Percentiles rank a stretch among this genome's conserved stretches.
These are phyloP conservation scores for Clarias batrachus DNA, from an alignment of 2,113 vertebrate genomes.

Conservation along the genomic window DNA sequence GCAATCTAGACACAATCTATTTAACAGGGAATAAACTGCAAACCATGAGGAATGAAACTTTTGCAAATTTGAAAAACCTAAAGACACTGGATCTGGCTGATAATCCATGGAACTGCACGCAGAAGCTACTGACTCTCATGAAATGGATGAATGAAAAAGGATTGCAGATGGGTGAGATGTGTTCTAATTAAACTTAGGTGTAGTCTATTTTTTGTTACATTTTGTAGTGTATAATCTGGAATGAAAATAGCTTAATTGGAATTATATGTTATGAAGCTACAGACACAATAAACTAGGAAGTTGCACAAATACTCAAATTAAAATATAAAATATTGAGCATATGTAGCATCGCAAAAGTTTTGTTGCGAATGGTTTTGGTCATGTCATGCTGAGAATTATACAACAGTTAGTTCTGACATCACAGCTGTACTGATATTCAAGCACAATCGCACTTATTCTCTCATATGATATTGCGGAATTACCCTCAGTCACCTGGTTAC, in stretches of 20 bases:
- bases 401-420: no score
- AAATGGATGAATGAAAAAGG: constrained; percentile 62
- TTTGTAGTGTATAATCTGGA: neutral
- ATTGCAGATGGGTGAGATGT: constrained; percentile 71
- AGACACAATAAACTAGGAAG: neutral
- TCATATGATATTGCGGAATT: neutral
- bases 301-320: neutral
- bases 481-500: neutral
- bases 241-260: neutral
- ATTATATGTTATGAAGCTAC: neutral
- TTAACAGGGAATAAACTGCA: constrained; percentile 70
- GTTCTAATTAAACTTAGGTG: neutral
- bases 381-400: neutral
- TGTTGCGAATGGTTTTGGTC: neutral
- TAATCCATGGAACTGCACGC: constrained; percentile 86
- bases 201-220: neutral
- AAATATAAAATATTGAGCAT: neutral
- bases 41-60: constrained; percentile 58
- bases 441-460: no score
- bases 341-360: no score
- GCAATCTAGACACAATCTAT: constrained; percentile 65
- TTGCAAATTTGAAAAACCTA: constrained; percentile 54
- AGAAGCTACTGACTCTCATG: constrained; percentile 67
- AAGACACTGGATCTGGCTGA: constrained; percentile 66
- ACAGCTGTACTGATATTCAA: no score